Evolutionary conservation across 2,888 invertebrate genomes (phyloP).

Genomic region (Patella depressa): DNA sequence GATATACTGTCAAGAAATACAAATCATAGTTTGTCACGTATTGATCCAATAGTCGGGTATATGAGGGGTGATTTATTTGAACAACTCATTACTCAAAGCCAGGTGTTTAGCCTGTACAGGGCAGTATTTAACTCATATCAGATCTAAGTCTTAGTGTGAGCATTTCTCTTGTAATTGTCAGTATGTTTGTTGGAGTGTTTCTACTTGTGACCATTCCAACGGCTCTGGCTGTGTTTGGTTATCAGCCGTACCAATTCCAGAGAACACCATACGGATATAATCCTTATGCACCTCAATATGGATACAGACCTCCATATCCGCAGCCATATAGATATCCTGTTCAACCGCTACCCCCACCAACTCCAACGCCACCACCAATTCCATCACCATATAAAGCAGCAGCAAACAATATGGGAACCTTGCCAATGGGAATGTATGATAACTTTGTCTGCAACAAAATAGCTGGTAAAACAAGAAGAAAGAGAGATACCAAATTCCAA

Average conservation of each 20-base stretch:
- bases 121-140: no score
- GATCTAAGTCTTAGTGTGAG: no score
- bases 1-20: no score
- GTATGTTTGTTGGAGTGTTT: no score
- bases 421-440: conserved; percentile 1
- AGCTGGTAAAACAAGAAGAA: neutral
- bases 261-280: neutral
- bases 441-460: conserved; percentile 6
- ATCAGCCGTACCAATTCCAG: neutral
- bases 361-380: neutral
- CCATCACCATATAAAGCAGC: neutral
- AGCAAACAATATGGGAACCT: neutral
- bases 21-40: no score
- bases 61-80: no score
- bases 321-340: neutral
- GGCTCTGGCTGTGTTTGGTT: neutral
- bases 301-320: neutral
- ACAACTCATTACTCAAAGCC: no score
- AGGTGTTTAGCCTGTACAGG: no score
- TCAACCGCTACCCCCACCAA: neutral
- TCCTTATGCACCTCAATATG: neutral
- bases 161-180: no score
- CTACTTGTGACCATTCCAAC: no score
- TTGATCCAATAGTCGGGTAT: no score
- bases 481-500: neutral